Conservation (phyloP, 2,888 invertebrate genomes). For the Hanleya hanleyi region DNA sequence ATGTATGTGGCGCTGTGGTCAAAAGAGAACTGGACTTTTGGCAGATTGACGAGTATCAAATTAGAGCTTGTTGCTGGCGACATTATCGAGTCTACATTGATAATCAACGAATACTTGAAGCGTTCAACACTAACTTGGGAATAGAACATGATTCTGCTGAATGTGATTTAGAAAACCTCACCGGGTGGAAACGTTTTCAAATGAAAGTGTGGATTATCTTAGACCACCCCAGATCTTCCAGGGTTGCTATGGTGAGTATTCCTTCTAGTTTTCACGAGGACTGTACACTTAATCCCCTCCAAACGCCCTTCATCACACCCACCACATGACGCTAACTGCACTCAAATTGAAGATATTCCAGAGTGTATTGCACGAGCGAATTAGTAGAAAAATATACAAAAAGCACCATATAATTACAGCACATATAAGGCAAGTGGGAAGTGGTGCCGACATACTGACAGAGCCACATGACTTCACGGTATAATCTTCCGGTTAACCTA, state of each 20-base stretch:
- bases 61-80: conserved; percentile 71
- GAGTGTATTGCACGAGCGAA: too few relatives aligned
- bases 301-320: too few relatives aligned
- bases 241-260: conserved; percentile 68
- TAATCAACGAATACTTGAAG: conserved; percentile 67
- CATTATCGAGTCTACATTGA: conserved; percentile 69
- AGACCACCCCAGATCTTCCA: conserved; percentile 70
- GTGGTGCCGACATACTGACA: too few relatives aligned
- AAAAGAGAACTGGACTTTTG: conserved; percentile 71
- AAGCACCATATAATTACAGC: too few relatives aligned
- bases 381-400: too few relatives aligned
- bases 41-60: conserved; percentile 69
- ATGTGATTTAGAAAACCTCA: conserved; percentile 50
- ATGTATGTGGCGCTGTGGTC: conserved; percentile 72
- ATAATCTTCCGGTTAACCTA: too few relatives aligned
- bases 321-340: too few relatives aligned
- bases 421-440: too few relatives aligned
- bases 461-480: too few relatives aligned
- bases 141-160: conserved; percentile 62
- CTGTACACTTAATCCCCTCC: too few relatives aligned
- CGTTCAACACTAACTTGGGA: conserved; percentile 65
- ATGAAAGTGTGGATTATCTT: conserved; percentile 68
- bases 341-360: too few relatives aligned
- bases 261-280: too few relatives aligned
- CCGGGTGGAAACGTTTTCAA: conserved; percentile 65